A percentile compares a stretch with the other conserved stretches of the same genome.
phyloP scores from a whole-genome alignment of 2,888 invertebrate species.

The Serripes groenlandicus region DNA sequence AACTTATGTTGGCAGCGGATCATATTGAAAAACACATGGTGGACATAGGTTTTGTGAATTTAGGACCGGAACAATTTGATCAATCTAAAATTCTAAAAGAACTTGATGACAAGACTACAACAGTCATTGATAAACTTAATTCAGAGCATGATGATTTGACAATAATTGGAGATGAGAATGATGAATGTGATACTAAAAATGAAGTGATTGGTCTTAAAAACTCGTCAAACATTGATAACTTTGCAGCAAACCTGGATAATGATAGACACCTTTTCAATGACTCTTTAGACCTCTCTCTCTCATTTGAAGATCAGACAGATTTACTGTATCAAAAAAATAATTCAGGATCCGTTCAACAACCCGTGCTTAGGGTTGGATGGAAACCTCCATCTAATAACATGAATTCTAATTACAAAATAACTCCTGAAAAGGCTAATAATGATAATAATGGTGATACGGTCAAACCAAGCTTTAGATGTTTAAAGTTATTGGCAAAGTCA shows the following conservation, averaged over 20 bases:
- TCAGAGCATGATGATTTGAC: no score
- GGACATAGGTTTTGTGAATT: no score
- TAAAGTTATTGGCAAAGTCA: slow-evolving; percentile 28
- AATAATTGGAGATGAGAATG: not conserved
- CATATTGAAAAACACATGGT: not conserved
- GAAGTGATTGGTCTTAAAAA: not conserved
- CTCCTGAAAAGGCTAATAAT: not conserved
- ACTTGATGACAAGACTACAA: no score
- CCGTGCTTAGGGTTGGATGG: slow-evolving; percentile 43
- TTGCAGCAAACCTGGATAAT: not conserved
- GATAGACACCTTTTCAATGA: slow-evolving; percentile 31
- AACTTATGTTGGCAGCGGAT: not conserved
- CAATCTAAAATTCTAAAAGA: no score
- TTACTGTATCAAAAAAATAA: not conserved
- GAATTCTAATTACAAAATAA: not conserved
- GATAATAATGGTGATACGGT: no score
- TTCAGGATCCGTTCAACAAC: not conserved
- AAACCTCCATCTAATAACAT: slow-evolving; percentile 30
- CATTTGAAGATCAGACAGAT: not conserved
- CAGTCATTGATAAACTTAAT: no score
- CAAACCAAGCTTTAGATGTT: slow-evolving; percentile 46
- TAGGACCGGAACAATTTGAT: no score
- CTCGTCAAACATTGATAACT: not conserved
- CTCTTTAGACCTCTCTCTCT: slow-evolving; percentile 46
- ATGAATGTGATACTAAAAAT: not conserved